These are phyloP conservation scores for Oplegnathus fasciatus DNA, from an alignment of 2,113 vertebrate species.

Conservation along the genomic window DNA sequence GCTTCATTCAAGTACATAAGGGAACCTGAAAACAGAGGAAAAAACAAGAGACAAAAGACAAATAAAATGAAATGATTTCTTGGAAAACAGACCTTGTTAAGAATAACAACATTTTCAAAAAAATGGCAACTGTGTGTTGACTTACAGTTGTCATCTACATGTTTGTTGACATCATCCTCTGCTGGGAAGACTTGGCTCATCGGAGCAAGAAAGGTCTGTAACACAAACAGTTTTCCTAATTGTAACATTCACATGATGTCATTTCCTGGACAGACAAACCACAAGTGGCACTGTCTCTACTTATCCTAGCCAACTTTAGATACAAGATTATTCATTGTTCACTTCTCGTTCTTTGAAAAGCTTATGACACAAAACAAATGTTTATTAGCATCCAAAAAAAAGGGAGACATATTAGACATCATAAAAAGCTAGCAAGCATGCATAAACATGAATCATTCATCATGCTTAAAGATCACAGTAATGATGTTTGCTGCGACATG, in stretches of 20 bases:
- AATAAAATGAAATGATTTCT: too few relatives aligned
- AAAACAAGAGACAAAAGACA: slow-evolving; percentile 3
- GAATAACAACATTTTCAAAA: too few relatives aligned
- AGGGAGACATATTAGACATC: slow-evolving; percentile 5
- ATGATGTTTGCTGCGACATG: slow-evolving; percentile 46
- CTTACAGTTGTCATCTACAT: slow-evolving; percentile 99
- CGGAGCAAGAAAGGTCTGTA: slow-evolving; percentile 93
- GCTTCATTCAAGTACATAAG: slow-evolving; percentile 99
- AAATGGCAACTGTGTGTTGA: slow-evolving; percentile 39
- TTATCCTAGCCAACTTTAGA: neutral
- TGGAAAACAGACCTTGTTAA: too few relatives aligned
- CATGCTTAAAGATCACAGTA: slow-evolving; percentile 58
- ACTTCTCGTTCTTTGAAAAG: slow-evolving; percentile 10
- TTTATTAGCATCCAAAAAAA: slow-evolving; percentile 20
- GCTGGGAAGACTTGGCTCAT: slow-evolving; percentile 98
- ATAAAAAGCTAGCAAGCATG: slow-evolving; percentile 37
- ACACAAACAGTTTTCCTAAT: slow-evolving; percentile 14
- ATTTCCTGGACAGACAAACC: neutral
- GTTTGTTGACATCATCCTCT: slow-evolving; percentile 96
- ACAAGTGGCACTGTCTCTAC: neutral
- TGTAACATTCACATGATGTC: slow-evolving; percentile 10
- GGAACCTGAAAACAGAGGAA: slow-evolving; percentile 87
- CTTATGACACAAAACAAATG: slow-evolving; percentile 34
- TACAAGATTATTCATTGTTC: slow-evolving; percentile 11
- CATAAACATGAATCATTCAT: slow-evolving; percentile 65